A percentile compares a stretch with the other conserved stretches of the same genome.
phyloP scores from a whole-genome alignment of 2,113 vertebrate genomes.

The Tenrec ecaudatus region DNA sequence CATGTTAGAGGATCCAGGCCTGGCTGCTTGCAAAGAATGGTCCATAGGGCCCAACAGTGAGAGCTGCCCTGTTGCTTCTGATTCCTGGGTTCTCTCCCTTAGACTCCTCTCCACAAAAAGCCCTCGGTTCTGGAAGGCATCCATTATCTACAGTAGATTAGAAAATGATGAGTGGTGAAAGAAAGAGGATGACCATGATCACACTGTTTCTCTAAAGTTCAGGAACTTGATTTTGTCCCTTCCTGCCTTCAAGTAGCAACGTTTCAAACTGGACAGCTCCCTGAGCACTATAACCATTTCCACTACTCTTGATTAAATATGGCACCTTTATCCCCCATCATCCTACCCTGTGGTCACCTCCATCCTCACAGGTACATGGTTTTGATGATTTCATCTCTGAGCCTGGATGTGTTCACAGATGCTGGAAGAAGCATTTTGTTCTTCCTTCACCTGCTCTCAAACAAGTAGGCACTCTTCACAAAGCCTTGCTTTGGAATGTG shows the following conservation, averaged over 20 bases:
- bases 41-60: accelerated
- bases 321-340: background rate
- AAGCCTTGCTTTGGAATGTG: background rate
- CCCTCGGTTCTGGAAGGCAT: background rate
- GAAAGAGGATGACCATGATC: no score
- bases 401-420: background rate
- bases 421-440: background rate
- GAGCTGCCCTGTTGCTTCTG: background rate
- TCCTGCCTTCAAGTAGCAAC: background rate
- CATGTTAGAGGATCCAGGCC: no score
- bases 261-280: background rate
- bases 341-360: background rate
- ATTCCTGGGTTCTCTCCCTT: background rate
- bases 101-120: background rate
- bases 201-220: background rate
- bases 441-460: background rate
- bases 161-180: background rate
- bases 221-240: background rate
- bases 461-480: background rate
- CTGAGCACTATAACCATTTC: background rate
- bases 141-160: background rate
- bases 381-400: background rate
- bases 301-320: background rate
- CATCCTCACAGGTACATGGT: no score
- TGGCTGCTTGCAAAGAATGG: background rate